Evolutionary conservation across 2,113 vertebrate genomes (phyloP).

Genomic region (Microtus oregoni): DNA sequence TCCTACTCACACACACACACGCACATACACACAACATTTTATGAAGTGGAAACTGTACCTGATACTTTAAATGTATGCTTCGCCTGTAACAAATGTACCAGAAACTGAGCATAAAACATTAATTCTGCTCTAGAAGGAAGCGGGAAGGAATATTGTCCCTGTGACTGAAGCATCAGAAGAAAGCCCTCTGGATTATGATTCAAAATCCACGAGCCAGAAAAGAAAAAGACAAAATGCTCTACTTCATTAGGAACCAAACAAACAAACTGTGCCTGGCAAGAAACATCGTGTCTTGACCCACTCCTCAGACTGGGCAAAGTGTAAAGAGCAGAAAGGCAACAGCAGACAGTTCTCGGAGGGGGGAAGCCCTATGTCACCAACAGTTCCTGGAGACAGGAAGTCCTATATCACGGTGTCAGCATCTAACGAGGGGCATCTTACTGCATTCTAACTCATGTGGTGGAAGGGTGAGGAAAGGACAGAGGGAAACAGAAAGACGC

Average conservation of each 20-base stretch:
- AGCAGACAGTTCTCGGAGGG: not conserved
- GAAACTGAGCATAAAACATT: not conserved
- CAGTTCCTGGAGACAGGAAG: not conserved
- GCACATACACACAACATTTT: not conserved
- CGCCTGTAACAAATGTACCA: not conserved
- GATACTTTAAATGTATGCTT: not conserved
- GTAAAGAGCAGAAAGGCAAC: too few relatives aligned
- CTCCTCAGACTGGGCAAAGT: not conserved
- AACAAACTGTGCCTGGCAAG: not conserved
- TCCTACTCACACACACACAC: not conserved
- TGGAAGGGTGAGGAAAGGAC: too few relatives aligned
- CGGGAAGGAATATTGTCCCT: not conserved
- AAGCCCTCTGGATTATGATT: not conserved
- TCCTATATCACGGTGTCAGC: not conserved
- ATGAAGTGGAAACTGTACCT: not conserved
- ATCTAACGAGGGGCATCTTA: not conserved
- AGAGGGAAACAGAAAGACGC: not conserved
- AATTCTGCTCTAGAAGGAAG: not conserved
- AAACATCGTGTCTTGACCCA: not conserved
- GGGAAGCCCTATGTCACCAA: too few relatives aligned
- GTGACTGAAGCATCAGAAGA: not conserved
- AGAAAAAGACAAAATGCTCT: not conserved
- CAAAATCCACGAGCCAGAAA: not conserved
- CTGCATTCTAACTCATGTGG: not conserved
- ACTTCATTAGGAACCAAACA: not conserved